Evolutionary conservation across 1,140 invertebrate species (phyloP).

Genomic region (Pseudomyrmex sp.): DNA sequence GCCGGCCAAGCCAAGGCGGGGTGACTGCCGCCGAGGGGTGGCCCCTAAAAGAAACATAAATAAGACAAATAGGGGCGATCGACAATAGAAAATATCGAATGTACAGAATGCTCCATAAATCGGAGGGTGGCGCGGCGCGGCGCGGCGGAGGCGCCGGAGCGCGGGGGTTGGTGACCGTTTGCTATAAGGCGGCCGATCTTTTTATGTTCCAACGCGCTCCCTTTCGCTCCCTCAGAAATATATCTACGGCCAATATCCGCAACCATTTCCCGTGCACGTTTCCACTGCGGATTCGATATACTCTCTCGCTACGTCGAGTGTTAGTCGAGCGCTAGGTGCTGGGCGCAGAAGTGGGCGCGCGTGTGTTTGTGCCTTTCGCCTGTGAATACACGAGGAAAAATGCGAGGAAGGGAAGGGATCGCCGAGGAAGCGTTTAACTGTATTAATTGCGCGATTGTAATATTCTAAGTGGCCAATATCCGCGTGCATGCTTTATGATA

Average conservation of each 20-base stretch:
- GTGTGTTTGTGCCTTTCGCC: slow-evolving; percentile 35
- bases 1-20: slow-evolving; percentile 75
- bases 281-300: slow-evolving; percentile 77
- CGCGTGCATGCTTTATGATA: slow-evolving; percentile 57
- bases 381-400: slow-evolving; percentile 55
- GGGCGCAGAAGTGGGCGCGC: background rate
- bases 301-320: slow-evolving; percentile 39
- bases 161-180: slow-evolving; percentile 69
- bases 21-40: slow-evolving; percentile 57
- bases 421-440: slow-evolving; percentile 63
- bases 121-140: slow-evolving; percentile 65
- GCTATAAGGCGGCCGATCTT: slow-evolving; percentile 82
- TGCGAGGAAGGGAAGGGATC: slow-evolving; percentile 24
- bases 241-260: slow-evolving; percentile 82
- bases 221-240: slow-evolving; percentile 77
- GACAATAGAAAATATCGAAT: slow-evolving; percentile 85
- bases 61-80: slow-evolving; percentile 84
- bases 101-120: slow-evolving; percentile 85
- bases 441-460: slow-evolving; percentile 73
- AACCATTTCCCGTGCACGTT: slow-evolving; percentile 79
- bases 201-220: slow-evolving; percentile 84
- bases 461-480: slow-evolving; percentile 74
- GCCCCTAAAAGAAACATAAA: slow-evolving; percentile 85
- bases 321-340: slow-evolving; percentile 31
- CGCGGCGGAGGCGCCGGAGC: slow-evolving; percentile 27